Evolutionary conservation across 2,888 invertebrate species (phyloP).

Genomic region (Tetropium fuscum): DNA sequence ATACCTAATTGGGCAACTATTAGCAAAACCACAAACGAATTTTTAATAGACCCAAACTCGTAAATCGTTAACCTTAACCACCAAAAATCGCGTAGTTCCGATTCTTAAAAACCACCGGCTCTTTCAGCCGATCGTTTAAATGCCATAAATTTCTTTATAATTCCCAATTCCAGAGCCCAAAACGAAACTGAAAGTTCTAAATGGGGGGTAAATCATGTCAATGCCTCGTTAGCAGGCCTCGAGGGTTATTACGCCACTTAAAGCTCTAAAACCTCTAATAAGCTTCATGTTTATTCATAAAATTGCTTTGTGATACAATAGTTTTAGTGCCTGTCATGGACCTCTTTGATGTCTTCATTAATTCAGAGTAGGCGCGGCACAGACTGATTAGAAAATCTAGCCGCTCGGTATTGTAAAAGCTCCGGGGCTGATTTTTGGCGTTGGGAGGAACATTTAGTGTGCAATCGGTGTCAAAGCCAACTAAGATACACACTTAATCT

Average conservation of each 20-base stretch:
- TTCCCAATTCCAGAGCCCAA: constrained; percentile 10
- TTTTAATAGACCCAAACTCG: constrained; percentile 27
- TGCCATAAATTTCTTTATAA: constrained; percentile 12
- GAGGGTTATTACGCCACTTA: constrained; percentile 44
- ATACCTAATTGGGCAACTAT: too few species aligned
- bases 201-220: constrained; percentile 45
- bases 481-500: constrained; percentile 20
- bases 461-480: constrained; percentile 24
- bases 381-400: constrained; percentile 47
- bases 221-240: constrained; percentile 42
- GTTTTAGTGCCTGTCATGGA: constrained; percentile 47
- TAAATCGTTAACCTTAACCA: constrained; percentile 22
- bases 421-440: constrained; percentile 23
- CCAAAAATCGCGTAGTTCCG: constrained; percentile 4
- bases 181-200: constrained; percentile 22
- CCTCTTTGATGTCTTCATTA: constrained; percentile 53
- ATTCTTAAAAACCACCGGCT: constrained; percentile 24
- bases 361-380: constrained; percentile 49
- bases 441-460: constrained; percentile 32
- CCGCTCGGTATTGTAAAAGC: constrained; percentile 36
- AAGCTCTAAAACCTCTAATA: constrained; percentile 42
- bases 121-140: neutral
- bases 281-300: constrained; percentile 54
- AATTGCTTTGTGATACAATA: constrained; percentile 48
- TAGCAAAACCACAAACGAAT: constrained; percentile 32